These are phyloP conservation scores for Phocides pigmalion DNA, from an alignment of 1,140 invertebrate genomes.

Conservation along the genomic window DNA sequence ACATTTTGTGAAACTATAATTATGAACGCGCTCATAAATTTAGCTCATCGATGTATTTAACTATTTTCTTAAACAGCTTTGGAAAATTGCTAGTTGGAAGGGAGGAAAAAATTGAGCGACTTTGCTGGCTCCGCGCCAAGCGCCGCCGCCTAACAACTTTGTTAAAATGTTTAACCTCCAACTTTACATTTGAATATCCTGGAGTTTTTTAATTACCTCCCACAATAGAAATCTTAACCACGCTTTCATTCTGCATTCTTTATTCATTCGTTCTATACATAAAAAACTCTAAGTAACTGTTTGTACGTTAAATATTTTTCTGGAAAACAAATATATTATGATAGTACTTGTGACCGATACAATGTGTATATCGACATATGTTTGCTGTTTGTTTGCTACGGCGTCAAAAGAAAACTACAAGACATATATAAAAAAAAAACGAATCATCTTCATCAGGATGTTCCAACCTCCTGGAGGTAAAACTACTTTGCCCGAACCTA, in stretches of 20 bases:
- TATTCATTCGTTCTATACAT: neutral
- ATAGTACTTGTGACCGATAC: too few relatives aligned
- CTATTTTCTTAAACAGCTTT: neutral
- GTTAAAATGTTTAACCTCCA: constrained; percentile 20
- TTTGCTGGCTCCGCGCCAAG: neutral
- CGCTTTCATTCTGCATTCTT: neutral
- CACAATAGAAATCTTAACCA: constrained; percentile 5
- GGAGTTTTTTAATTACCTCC: constrained; percentile 9
- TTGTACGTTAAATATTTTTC: too few relatives aligned
- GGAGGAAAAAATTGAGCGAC: neutral
- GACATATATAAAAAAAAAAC: too few relatives aligned
- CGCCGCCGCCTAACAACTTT: constrained; percentile 3
- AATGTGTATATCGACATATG: too few relatives aligned
- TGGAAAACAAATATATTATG: too few relatives aligned
- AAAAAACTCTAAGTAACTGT: too few relatives aligned
- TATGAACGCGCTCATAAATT: neutral
- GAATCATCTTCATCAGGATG: too few relatives aligned
- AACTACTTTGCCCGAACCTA: too few relatives aligned
- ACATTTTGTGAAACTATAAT: too few relatives aligned
- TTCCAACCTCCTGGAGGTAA: too few relatives aligned
- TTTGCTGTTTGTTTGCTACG: too few relatives aligned
- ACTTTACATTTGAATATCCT: constrained; percentile 19
- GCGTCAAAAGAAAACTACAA: too few relatives aligned
- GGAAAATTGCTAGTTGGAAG: neutral
- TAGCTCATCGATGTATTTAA: neutral